These are phyloP conservation scores for Lasioglossum morio DNA, from an alignment of 2,888 invertebrate species.

Conservation along the genomic window DNA sequence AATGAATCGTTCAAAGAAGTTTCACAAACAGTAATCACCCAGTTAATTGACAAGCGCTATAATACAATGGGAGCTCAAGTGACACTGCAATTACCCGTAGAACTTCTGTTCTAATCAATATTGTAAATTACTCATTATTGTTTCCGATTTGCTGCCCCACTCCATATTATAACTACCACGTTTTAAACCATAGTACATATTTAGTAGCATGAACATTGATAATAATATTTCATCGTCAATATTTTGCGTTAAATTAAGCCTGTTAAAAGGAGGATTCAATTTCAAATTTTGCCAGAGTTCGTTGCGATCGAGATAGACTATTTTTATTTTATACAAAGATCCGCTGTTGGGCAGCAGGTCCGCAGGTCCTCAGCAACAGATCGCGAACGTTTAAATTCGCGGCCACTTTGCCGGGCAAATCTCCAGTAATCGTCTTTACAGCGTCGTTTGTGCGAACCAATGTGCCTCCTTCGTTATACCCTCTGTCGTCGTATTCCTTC, in stretches of 20 bases:
- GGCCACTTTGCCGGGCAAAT: background rate
- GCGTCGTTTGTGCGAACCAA: background rate
- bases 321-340: background rate
- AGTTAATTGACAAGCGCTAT: background rate
- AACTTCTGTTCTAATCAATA: background rate
- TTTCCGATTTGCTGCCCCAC: background rate
- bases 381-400: background rate
- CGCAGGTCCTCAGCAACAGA: background rate
- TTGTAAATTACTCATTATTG: background rate
- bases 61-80: conserved; percentile 1
- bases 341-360: background rate
- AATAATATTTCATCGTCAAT: too few relatives aligned
- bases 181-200: background rate
- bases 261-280: too few relatives aligned
- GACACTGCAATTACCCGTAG: background rate
- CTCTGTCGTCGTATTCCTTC: background rate
- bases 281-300: too few relatives aligned
- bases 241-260: too few relatives aligned
- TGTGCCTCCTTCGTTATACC: conserved; percentile 7
- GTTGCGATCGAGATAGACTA: background rate
- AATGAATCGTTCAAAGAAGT: conserved; percentile 10
- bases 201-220: background rate
- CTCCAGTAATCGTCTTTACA: conserved; percentile 4
- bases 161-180: background rate
- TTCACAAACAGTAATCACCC: conserved; percentile 15